Conservation (phyloP, 2,888 invertebrate genomes). For the Heliconius charithonia region DNA sequence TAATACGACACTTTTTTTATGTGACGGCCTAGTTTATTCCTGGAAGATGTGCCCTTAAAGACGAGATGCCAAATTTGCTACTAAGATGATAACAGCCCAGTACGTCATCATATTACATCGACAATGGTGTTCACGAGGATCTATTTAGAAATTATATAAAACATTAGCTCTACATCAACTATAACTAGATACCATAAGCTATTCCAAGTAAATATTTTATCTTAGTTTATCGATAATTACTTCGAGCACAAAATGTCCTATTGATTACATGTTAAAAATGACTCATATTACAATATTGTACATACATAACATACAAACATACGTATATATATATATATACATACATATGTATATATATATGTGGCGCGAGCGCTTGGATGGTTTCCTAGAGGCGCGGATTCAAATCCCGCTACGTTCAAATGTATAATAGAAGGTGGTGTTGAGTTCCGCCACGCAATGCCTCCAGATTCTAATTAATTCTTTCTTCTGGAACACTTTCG, state of each 20-base stretch:
- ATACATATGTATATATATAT: too few species aligned
- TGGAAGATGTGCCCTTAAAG: neutral
- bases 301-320: neutral
- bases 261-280: neutral
- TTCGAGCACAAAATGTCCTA: neutral
- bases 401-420: too few species aligned
- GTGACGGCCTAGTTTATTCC: too few species aligned
- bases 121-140: neutral
- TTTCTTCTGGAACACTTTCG: too few species aligned
- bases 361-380: too few species aligned
- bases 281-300: neutral
- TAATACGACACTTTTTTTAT: too few species aligned
- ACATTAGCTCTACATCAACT: neutral
- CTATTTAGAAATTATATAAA: neutral
- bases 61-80: too few species aligned
- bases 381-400: too few species aligned
- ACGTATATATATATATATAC: neutral
- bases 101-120: neutral
- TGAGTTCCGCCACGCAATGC: too few species aligned
- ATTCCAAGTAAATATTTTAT: slow-evolving; percentile 3
- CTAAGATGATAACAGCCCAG: neutral
- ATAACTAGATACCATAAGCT: neutral
- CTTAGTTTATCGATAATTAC: neutral
- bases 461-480: too few species aligned
- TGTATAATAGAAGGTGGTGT: too few species aligned